These are phyloP conservation scores for Bombus fervidus DNA, from an alignment of 1,140 invertebrate species.

Conservation along the genomic window DNA sequence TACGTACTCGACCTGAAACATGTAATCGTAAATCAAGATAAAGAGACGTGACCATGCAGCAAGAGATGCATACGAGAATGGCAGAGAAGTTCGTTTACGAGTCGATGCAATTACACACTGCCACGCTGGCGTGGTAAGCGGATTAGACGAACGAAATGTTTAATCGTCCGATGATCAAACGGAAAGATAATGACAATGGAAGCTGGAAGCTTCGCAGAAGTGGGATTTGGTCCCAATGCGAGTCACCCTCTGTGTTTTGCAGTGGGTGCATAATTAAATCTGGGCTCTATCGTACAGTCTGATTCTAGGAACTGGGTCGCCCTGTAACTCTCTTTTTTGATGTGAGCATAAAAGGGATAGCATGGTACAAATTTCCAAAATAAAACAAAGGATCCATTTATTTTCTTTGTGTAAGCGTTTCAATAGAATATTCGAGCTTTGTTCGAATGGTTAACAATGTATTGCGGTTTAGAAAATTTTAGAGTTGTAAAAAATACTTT, in stretches of 20 bases:
- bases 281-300: neutral
- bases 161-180: slow-evolving; percentile 62
- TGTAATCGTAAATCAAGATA: slow-evolving; percentile 25
- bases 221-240: slow-evolving; percentile 42
- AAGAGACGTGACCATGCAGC: neutral
- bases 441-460: too few species aligned
- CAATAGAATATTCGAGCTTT: too few species aligned
- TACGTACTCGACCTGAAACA: too few species aligned
- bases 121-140: slow-evolving; percentile 47
- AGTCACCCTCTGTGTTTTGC: slow-evolving; percentile 35
- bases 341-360: too few species aligned
- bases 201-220: slow-evolving; percentile 36
- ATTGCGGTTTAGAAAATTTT: too few species aligned
- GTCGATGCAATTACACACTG: slow-evolving; percentile 54
- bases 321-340: neutral
- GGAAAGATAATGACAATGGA: slow-evolving; percentile 61
- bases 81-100: slow-evolving; percentile 28
- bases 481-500: too few species aligned
- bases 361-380: too few species aligned
- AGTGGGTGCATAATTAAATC: slow-evolving; percentile 52
- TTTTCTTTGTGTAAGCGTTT: neutral
- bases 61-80: neutral
- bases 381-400: too few species aligned
- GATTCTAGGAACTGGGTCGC: neutral
- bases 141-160: slow-evolving; percentile 66